These are phyloP conservation scores for Miniopterus natalensis DNA, from an alignment of 2,113 vertebrate species.

Conservation along the genomic window DNA sequence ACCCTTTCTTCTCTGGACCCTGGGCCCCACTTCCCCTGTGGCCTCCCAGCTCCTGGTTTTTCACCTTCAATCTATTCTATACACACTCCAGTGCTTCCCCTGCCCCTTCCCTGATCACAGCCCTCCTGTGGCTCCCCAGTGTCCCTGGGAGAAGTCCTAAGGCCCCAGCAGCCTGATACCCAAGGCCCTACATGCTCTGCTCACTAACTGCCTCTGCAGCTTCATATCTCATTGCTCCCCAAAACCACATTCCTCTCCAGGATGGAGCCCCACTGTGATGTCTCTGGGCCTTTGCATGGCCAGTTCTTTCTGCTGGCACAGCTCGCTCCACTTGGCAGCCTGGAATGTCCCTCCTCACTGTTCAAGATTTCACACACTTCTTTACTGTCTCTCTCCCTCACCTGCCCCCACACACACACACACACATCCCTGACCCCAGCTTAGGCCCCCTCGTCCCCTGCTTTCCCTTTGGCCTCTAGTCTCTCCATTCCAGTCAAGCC, in stretches of 20 bases:
- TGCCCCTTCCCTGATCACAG: background rate
- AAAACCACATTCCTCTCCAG: background rate
- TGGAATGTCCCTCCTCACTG: background rate
- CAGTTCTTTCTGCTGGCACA: background rate
- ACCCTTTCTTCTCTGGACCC: background rate
- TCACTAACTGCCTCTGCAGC: background rate
- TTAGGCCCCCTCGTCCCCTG: background rate
- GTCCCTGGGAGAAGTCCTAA: background rate
- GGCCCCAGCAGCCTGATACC: background rate
- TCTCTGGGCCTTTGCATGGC: background rate
- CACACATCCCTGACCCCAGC: background rate
- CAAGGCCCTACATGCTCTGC: background rate
- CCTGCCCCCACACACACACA: background rate
- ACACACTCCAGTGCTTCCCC: background rate
- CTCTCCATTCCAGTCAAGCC: background rate
- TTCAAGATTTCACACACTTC: background rate
- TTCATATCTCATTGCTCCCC: background rate
- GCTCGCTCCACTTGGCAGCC: background rate
- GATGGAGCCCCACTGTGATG: accelerated
- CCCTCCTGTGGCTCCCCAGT: background rate
- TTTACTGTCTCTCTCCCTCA: background rate
- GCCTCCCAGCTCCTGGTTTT: background rate
- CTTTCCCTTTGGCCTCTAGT: background rate
- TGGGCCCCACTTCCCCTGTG: background rate
- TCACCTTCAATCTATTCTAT: background rate